Base-by-base conservation (phyloP, 2,797 vertebrate genomes). In the Jordanella pulchra region DNA sequence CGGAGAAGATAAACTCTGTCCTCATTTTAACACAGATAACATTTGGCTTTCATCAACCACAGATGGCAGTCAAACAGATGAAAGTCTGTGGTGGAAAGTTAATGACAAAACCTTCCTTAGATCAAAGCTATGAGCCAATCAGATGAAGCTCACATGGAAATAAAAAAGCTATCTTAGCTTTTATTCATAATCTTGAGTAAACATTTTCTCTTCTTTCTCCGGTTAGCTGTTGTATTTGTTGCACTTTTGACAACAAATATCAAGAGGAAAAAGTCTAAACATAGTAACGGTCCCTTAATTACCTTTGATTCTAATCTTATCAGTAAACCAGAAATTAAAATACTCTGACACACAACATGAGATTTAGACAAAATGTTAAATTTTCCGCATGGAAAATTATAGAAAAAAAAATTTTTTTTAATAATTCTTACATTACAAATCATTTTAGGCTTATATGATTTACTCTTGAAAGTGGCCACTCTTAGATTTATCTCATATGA, bases 51-150 rank as follows among this genome's bases (percentile, higher is more conserved):
- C 32, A 42, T 39, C 21, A 12, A 39, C 58, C 58, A 61, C 58
- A 42, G 58, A 35, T 32, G 25, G 35, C 32, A 21, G 32, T 61
- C 58, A 39, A 39, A 39, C 35, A 39, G 58, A 61, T 32, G 25
- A 60, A 60, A 18, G 32, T 61, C 58, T 39, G 35, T 39, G 35
- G 39, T 61, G 35, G 58, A 61, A 61, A 61, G 58, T 61, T 39
- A 61, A 42, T n/a, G 23, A 61, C 21, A 42, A 61, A 61, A 61
- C 58, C n/a, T 61, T 48, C 39, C 10, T 21, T 11, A 66, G 45
- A 66, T 27, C 28, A 21, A 48, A 28, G 17, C 18, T 23, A 14
- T 12, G 44, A 47, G 27, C 64, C 39, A 69, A 44, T 42, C 17
- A 69, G 23, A 61, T 61, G 18, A 61, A 12, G 18, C 4, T 42